Conservation (phyloP, 1,140 invertebrate genomes). For the Dreissena polymorpha region DNA sequence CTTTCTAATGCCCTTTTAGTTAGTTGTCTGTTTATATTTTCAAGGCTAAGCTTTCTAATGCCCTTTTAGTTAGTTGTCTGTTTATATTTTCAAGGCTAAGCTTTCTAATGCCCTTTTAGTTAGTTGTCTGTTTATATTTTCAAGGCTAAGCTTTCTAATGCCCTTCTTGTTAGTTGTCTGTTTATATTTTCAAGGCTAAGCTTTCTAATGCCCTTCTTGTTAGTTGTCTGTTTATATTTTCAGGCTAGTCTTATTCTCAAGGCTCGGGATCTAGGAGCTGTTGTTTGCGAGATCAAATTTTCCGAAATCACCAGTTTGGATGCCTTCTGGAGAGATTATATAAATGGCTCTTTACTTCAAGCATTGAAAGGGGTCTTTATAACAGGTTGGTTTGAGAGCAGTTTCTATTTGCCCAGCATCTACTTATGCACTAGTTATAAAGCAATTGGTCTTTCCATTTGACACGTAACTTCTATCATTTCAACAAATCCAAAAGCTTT, state of each 20-base stretch:
- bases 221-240: too few species aligned
- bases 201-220: too few species aligned
- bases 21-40: too few species aligned
- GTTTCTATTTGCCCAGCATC: too few species aligned
- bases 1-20: conserved; percentile 17
- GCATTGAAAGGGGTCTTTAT: conserved; percentile 78
- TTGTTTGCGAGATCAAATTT: conserved; percentile 79
- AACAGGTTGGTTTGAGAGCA: conserved; percentile 60
- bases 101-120: conserved; percentile 17
- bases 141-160: conserved; percentile 66
- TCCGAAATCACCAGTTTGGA: conserved; percentile 78
- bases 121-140: too few species aligned
- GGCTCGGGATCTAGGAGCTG: conserved; percentile 76
- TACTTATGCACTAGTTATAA: too few species aligned
- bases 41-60: conserved; percentile 66
- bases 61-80: too few species aligned
- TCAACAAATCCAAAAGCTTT: too few species aligned
- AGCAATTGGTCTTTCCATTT: too few species aligned
- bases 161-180: too few species aligned
- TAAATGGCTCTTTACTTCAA: conserved; percentile 77
- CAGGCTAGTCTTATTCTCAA: conserved; percentile 76
- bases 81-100: conserved; percentile 63
- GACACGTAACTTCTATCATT: too few species aligned
- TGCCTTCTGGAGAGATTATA: conserved; percentile 79
- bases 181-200: conserved; percentile 28